A percentile compares a stretch with the other conserved stretches of the same genome.
Conservation (phyloP, 2,888 invertebrate species). For the Machimus atricapillus region DNA sequence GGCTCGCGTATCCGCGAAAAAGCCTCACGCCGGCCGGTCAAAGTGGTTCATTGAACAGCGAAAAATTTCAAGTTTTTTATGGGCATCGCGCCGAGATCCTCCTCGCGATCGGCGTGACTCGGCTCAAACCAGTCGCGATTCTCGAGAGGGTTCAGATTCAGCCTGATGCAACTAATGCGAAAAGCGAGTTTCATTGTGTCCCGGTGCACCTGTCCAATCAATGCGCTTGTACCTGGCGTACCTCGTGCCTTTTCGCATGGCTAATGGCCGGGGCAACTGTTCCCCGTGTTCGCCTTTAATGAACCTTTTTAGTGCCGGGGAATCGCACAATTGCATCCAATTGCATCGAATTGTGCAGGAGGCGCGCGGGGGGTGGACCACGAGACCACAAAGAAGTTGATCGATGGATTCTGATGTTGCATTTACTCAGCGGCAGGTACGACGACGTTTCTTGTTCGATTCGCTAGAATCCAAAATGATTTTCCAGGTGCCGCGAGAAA, state of each 20-base stretch:
- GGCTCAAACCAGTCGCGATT: not conserved
- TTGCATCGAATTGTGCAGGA: not conserved
- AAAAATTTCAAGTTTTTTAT: not conserved
- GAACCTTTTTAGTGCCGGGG: not conserved
- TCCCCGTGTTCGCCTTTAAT: conserved; percentile 11
- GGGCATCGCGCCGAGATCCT: not conserved
- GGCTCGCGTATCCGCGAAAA: not conserved
- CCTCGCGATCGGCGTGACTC: not conserved
- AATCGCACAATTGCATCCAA: not conserved
- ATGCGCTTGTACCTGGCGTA: not conserved
- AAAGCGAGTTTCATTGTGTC: not conserved
- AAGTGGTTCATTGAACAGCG: not conserved
- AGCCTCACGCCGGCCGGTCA: not conserved
- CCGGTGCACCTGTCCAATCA: not conserved
- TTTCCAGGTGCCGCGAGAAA: not conserved
- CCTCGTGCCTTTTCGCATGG: not conserved
- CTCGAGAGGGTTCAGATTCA: not conserved
- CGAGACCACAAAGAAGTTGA: not conserved
- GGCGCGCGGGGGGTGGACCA: not conserved
- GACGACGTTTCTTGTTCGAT: not conserved
- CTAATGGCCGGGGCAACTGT: conserved; percentile 14
- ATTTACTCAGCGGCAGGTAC: not conserved
- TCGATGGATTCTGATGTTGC: not conserved
- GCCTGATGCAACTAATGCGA: not conserved
- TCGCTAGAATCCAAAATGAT: not conserved